Percentiles rank a stretch among this genome's conserved stretches.
phyloP scores from a whole-genome alignment of 2,888 invertebrate species.

The Acholoe squamosa region DNA sequence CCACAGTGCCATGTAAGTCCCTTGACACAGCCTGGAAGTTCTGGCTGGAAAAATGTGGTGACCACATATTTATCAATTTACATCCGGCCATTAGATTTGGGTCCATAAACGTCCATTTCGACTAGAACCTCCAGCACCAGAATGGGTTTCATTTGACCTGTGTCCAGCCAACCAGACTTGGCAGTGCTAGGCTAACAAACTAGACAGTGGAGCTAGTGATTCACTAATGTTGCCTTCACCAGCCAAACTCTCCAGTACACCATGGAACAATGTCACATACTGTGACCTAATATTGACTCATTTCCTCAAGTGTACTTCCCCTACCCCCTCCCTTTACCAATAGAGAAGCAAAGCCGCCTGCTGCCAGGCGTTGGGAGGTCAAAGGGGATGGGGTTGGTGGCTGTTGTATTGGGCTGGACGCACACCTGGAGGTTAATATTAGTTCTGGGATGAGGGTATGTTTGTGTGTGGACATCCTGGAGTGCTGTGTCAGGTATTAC shows the following conservation, averaged over 20 bases:
- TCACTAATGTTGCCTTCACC: background rate
- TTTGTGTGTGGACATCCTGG: background rate
- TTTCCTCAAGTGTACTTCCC: background rate
- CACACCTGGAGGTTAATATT: background rate
- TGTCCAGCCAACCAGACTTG: conserved; percentile 21
- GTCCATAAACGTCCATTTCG: no score
- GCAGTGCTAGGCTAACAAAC: background rate
- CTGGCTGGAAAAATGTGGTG: no score
- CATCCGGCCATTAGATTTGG: no score
- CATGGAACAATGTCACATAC: conserved; percentile 19
- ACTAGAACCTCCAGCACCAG: background rate
- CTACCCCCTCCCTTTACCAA: no score
- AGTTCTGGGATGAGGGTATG: background rate
- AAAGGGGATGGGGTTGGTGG: background rate
- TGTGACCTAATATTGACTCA: conserved; percentile 25
- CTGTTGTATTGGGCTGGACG: background rate
- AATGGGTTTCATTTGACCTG: background rate
- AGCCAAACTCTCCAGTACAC: background rate
- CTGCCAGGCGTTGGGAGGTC: background rate
- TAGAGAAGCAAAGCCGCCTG: background rate
- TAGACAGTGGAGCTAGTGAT: background rate
- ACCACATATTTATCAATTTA: no score
- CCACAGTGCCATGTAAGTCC: no score
- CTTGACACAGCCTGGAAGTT: no score
- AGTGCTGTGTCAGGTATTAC: background rate